phyloP scores from a whole-genome alignment of 2,113 vertebrate species.

The Mugil cephalus region DNA sequence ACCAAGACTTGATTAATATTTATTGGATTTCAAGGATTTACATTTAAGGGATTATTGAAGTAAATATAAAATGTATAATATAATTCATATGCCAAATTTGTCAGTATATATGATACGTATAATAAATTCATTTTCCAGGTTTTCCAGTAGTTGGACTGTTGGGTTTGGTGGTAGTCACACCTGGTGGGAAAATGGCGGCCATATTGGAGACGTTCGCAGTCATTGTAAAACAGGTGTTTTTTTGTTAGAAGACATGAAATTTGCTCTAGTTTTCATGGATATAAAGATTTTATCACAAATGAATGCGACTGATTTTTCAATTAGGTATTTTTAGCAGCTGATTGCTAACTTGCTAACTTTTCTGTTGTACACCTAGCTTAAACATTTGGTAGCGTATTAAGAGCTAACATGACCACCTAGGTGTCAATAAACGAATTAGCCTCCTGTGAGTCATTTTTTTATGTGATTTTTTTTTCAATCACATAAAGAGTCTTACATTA shows the following conservation, averaged over 20 bases:
- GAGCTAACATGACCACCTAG: conserved; percentile 3
- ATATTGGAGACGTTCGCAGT: background rate
- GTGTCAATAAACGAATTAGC: background rate
- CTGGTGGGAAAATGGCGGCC: background rate
- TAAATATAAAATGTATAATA: conserved; percentile 12
- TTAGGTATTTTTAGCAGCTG: background rate
- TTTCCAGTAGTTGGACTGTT: too few species aligned
- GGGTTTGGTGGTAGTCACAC: background rate
- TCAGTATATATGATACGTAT: too few species aligned
- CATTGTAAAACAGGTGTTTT: background rate
- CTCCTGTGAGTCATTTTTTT: background rate
- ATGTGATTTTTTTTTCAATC: too few species aligned
- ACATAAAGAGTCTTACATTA: background rate
- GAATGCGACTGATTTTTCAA: background rate
- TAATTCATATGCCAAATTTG: too few species aligned
- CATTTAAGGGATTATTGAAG: background rate
- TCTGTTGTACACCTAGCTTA: background rate
- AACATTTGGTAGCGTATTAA: background rate
- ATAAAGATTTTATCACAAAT: background rate
- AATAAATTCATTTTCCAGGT: too few species aligned
- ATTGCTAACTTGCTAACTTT: background rate
- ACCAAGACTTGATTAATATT: conserved; percentile 20
- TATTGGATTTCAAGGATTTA: background rate
- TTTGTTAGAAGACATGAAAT: too few species aligned
- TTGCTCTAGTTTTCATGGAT: background rate